These are phyloP conservation scores for Temnothorax curvispinosus DNA, from an alignment of 1,140 invertebrate genomes.

Conservation along the genomic window DNA sequence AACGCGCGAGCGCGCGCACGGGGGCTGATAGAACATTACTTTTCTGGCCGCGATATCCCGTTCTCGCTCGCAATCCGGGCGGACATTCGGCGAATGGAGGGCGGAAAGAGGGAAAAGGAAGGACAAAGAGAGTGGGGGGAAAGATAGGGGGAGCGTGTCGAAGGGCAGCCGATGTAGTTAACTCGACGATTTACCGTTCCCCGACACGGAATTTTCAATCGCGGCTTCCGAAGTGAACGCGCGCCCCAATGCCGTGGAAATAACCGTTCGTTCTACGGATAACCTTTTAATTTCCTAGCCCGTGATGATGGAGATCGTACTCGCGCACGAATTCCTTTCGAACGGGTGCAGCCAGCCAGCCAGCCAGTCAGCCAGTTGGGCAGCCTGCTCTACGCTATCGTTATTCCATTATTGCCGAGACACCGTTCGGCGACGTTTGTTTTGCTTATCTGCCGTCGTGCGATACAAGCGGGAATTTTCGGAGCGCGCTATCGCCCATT, in stretches of 20 bases:
- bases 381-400: constrained; percentile 25
- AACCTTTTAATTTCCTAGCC: constrained; percentile 59
- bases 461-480: constrained; percentile 48
- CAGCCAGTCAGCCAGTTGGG: background rate
- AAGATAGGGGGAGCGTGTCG: constrained; percentile 13
- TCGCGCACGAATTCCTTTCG: constrained; percentile 54
- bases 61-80: constrained; percentile 22
- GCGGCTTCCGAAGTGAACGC: constrained; percentile 45
- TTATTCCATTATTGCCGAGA: constrained; percentile 57
- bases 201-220: constrained; percentile 59
- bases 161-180: constrained; percentile 59
- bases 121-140: background rate
- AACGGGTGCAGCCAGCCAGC: constrained; percentile 17
- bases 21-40: constrained; percentile 35
- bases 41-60: constrained; percentile 29
- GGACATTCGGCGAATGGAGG: background rate
- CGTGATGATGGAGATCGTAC: constrained; percentile 45
- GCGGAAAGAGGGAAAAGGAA: background rate
- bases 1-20: constrained; percentile 7
- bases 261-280: constrained; percentile 55
- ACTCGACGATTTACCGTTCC: constrained; percentile 60
- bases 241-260: constrained; percentile 24
- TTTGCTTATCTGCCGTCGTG: constrained; percentile 38
- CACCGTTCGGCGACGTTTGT: constrained; percentile 46
- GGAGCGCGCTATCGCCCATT: constrained; percentile 40